Conservation (phyloP, 2,113 vertebrate species). For the Lonchura striata region DNA sequence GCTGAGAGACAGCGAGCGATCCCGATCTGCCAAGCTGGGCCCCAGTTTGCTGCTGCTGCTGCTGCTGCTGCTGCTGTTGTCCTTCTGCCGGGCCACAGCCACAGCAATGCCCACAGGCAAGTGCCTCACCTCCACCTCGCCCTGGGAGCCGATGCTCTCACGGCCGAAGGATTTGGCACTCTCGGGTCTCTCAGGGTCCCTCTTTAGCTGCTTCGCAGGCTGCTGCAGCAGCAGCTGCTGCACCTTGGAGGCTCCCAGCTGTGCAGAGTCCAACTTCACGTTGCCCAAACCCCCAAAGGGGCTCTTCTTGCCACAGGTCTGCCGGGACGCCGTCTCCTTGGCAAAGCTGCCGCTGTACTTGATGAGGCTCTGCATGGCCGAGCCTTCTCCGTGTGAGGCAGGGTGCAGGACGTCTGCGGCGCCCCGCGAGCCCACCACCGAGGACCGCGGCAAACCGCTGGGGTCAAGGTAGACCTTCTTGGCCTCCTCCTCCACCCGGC, state of each 20-base stretch:
- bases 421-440: slow-evolving; percentile 33
- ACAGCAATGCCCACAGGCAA: slow-evolving; percentile 95
- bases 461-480: slow-evolving; percentile 87
- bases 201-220: slow-evolving; percentile 81
- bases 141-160: slow-evolving; percentile 81
- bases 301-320: slow-evolving; percentile 80
- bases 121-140: slow-evolving; percentile 90
- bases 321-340: slow-evolving; percentile 79
- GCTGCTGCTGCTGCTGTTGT: slow-evolving; percentile 82
- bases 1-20: slow-evolving; percentile 80
- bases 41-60: slow-evolving; percentile 76
- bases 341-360: slow-evolving; percentile 96
- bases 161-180: slow-evolving; percentile 89
- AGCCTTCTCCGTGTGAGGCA: slow-evolving; percentile 77
- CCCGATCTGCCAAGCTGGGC: slow-evolving; percentile 77
- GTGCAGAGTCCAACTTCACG: slow-evolving; percentile 76
- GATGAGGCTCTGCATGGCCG: slow-evolving; percentile 97
- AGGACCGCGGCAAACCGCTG: slow-evolving; percentile 73
- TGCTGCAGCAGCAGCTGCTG: slow-evolving; percentile 77
- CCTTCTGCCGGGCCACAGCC: slow-evolving; percentile 92
- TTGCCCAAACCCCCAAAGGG: slow-evolving; percentile 90
- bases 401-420: slow-evolving; percentile 59
- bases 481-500: slow-evolving; percentile 80
- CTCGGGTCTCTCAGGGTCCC: slow-evolving; percentile 90
- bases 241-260: slow-evolving; percentile 64